Percentiles rank a stretch among this genome's conserved stretches.
These are phyloP conservation scores for Poecilia gillii DNA, from an alignment of 2,797 vertebrate genomes.

Conservation along the genomic window DNA sequence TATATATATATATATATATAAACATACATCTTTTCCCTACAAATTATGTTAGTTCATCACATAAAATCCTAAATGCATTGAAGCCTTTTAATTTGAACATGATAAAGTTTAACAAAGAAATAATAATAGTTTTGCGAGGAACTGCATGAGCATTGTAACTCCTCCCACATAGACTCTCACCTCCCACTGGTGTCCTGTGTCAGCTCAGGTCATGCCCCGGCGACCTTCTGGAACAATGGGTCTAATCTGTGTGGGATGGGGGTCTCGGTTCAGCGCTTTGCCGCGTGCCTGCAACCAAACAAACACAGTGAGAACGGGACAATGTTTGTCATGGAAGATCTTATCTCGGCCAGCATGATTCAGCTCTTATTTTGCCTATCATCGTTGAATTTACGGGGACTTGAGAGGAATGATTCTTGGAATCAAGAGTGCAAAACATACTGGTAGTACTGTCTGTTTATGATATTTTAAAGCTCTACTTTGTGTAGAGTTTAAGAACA, in stretches of 20 bases:
- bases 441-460: background rate
- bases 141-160: constrained; percentile 40
- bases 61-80: background rate
- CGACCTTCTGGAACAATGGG: constrained; percentile 42
- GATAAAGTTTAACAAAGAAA: background rate
- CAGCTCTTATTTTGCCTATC: background rate
- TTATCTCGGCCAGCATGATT: constrained; percentile 10
- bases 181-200: constrained; percentile 48
- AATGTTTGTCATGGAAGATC: constrained; percentile 28
- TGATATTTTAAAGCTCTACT: background rate
- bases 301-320: background rate
- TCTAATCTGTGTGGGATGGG: constrained; percentile 26
- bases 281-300: constrained; percentile 38
- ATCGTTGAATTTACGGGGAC: background rate
- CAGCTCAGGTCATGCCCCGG: background rate
- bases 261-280: constrained; percentile 27
- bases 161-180: constrained; percentile 18
- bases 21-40: background rate
- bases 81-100: background rate
- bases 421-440: background rate
- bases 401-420: background rate
- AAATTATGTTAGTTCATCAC: background rate
- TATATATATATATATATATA: background rate
- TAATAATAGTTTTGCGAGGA: background rate
- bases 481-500: background rate